Evolutionary conservation across 1,140 invertebrate species (phyloP), one percentile per base, ranked within the genome.

Genomic region (Drosophila sturtevanti): DNA sequence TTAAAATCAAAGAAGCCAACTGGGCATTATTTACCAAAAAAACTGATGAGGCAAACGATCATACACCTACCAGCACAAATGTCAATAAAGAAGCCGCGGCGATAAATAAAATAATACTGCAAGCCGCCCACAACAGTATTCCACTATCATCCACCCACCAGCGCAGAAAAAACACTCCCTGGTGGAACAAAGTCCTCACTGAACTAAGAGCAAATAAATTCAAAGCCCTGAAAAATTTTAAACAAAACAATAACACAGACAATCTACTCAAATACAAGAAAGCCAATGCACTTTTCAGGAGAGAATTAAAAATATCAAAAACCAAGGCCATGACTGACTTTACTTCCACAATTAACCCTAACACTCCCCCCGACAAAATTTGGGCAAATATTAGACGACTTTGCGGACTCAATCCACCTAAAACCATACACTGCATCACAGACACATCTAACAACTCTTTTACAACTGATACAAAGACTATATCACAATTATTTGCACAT

Each of bases 351-450:
- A 24, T 24, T 24, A 24, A 24, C 22, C 51, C 51, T n/a, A 52
- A 52, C 51, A 52, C 22, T n/a, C 51, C 51, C 22, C 10, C 14
- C 16, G 16, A 11, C 9, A 52, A 21, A 52, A 52, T 52, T 24
- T 24, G 51, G 51, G 10, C 9, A 52, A 52, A 52, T 16, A 52
- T 52, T 52, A 1, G 51, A 52, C 51, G 51, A 24, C 16, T 52
- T 52, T 52, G 51, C 51, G 16, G 51, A 52, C 14, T 52, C 9
- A 52, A 24, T 16, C 51, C 51, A 18, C 10, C 51, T 11, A 24
- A 52, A 52, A 18, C 10, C 51, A 52, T 52, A 52, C 51, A 52
- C 51, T 21, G 22, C 14, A 21, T 52, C 51, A 52, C 9, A 52
- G 22, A 24, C 51, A 10, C 51, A 52, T 21, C 10, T 12, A 52